These are phyloP conservation scores for Thermophis baileyi DNA, from an alignment of 2,113 vertebrate genomes.

Conservation along the genomic window DNA sequence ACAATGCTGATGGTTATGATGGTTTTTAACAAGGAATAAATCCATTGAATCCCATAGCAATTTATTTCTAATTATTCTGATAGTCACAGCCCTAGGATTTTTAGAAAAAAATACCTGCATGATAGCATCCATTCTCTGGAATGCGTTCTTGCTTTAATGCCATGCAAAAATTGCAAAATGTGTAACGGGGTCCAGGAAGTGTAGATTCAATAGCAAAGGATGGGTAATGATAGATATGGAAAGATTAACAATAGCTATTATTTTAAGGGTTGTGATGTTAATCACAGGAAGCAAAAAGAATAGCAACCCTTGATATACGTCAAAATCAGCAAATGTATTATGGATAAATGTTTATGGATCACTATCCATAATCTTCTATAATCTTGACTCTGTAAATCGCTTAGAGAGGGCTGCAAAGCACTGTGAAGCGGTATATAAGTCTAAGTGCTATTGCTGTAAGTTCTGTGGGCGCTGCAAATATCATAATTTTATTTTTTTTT, in stretches of 20 bases:
- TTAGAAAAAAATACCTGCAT: background rate
- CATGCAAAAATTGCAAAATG: background rate
- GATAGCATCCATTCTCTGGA: background rate
- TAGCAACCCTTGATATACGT: background rate
- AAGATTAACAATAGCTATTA: background rate
- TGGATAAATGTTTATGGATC: background rate
- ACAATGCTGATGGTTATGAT: background rate
- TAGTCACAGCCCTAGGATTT: background rate
- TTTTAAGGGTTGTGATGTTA: background rate
- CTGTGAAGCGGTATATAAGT: too few species aligned
- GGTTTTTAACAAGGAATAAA: background rate
- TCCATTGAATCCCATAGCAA: background rate
- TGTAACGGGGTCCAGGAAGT: background rate
- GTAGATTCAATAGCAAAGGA: background rate
- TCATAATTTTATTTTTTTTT: background rate
- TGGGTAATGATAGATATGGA: background rate
- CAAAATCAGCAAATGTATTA: background rate
- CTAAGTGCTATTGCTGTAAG: too few species aligned
- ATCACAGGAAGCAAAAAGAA: background rate
- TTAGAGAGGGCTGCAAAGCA: too few species aligned
- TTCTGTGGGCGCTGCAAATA: background rate
- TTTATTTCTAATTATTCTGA: background rate
- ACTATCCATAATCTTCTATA: background rate
- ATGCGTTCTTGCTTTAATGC: background rate
- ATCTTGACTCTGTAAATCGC: too few species aligned